Conservation (phyloP, 1,140 invertebrate species). For the Neotoxoptera formosana region DNA sequence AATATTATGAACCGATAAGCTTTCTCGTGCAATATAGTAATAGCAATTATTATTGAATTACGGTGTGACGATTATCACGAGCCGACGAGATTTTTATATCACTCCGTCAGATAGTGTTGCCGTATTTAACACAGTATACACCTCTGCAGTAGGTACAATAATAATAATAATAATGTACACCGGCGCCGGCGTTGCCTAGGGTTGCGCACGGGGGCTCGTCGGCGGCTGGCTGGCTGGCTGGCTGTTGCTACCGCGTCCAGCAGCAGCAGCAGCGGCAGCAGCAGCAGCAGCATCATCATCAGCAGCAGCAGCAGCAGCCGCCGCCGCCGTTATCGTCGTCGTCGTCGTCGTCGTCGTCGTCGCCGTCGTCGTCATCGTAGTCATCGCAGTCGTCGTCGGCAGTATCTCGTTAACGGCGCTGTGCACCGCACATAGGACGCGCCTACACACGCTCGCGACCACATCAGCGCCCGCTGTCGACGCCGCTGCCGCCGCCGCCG, state of each 20-base stretch:
- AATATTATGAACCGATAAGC: too few species aligned
- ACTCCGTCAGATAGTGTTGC: conserved; percentile 49
- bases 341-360: not conserved
- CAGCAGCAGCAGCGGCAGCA: not conserved
- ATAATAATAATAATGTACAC: not conserved
- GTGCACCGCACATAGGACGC: conserved; percentile 46
- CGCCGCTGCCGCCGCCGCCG: not conserved
- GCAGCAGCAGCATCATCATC: not conserved
- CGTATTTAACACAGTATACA: not conserved
- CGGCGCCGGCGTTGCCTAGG: conserved; percentile 51
- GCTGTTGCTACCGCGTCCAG: conserved; percentile 38
- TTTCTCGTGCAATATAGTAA: too few species aligned
- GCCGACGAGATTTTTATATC: too few species aligned
- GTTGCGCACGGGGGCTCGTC: conserved; percentile 53
- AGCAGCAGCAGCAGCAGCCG: not conserved
- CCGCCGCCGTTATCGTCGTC: not conserved
- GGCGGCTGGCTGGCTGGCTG: conserved; percentile 26
- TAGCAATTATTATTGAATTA: too few species aligned
- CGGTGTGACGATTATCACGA: too few species aligned
- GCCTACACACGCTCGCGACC: not conserved
- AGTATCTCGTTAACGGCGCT: conserved; percentile 56
- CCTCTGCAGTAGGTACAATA: not conserved
- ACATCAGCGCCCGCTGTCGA: conserved; percentile 7
- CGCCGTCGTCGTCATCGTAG: not conserved
- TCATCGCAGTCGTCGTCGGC: not conserved